phyloP scores from a whole-genome alignment of 2,113 vertebrate species.

The Rattus norvegicus region GRCr8 NC_086023.1:142344001-142344500 shows the following conservation, averaged over 20 bases:
- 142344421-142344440: background rate
- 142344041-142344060: background rate
- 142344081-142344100: background rate
- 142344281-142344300: background rate
- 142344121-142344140: slow-evolving; percentile 90
- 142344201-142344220: slow-evolving; percentile 93
- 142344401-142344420: background rate
- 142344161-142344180: slow-evolving; percentile 94
- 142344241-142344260: background rate
- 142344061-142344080: background rate
- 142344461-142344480: background rate
- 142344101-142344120: slow-evolving; percentile 85
- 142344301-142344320: background rate
- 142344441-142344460: background rate
- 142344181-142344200: slow-evolving; percentile 92
- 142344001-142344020: background rate
- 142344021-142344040: background rate
- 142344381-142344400: background rate
- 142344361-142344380: background rate
- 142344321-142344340: background rate
- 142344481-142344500: background rate
- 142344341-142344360: background rate
- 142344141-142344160: slow-evolving; percentile 96
- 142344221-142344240: slow-evolving; percentile 91
- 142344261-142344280: background rate